Percentiles rank a stretch among this genome's conserved stretches.
Evolutionary conservation across 2,888 invertebrate genomes (phyloP).

Genomic region (Ptychoptera albimana): DNA sequence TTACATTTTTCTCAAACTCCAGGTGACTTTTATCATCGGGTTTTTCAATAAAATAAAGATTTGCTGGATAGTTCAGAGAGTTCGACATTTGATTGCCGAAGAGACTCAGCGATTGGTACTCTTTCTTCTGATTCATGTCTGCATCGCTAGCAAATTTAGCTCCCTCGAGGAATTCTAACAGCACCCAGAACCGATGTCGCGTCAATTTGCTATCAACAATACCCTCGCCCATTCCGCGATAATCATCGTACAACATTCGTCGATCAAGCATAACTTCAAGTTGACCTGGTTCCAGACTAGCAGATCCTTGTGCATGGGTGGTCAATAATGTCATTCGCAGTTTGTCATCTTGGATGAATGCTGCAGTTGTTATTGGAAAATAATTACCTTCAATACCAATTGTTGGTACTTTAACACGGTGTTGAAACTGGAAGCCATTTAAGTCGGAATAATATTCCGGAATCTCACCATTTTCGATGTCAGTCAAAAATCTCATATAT

Average conservation of each 20-base stretch:
- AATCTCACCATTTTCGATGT: constrained; percentile 65
- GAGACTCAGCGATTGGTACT: constrained; percentile 43
- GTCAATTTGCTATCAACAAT: constrained; percentile 81
- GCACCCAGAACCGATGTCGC: constrained; percentile 65
- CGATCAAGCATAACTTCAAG: constrained; percentile 93
- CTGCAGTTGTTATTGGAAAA: constrained; percentile 87
- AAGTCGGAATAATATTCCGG: constrained; percentile 81
- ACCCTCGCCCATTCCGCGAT: constrained; percentile 89
- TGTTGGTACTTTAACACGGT: constrained; percentile 59
- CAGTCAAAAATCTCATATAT: constrained; percentile 79
- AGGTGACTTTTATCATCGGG: constrained; percentile 36
- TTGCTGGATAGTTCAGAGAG: constrained; percentile 62
- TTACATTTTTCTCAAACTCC: constrained; percentile 34
- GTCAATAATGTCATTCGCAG: constrained; percentile 63
- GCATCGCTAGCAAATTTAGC: constrained; percentile 14
- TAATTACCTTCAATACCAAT: constrained; percentile 89
- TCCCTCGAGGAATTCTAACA: constrained; percentile 46
- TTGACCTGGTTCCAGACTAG: constrained; percentile 75
- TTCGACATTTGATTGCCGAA: constrained; percentile 60
- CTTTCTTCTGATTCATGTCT: constrained; percentile 2
- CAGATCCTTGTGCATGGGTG: constrained; percentile 82
- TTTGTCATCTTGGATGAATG: constrained; percentile 65
- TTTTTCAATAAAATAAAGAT: constrained; percentile 58
- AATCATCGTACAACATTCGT: constrained; percentile 85
- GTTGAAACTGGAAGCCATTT: constrained; percentile 86